phyloP scores from a whole-genome alignment of 2,888 invertebrate genomes.

The Nymphalis c-album region DNA sequence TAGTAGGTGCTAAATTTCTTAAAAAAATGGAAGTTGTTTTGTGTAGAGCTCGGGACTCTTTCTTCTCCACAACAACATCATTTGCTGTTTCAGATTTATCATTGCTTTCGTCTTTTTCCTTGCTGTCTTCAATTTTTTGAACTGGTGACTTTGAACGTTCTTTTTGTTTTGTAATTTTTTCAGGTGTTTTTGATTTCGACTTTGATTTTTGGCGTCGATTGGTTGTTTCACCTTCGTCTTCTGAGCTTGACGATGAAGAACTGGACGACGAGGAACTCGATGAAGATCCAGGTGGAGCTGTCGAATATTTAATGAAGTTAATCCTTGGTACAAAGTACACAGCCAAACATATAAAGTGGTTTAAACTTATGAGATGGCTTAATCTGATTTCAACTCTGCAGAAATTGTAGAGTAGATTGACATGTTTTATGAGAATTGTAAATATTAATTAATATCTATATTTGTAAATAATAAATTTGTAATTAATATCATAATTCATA shows the following conservation, averaged over 20 bases:
- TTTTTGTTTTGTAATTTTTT: conserved; percentile 63
- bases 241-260: conserved; percentile 77
- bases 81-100: conserved; percentile 78
- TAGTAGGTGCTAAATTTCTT: conserved; percentile 96
- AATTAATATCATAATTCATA: too few relatives aligned
- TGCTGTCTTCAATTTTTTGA: conserved; percentile 59
- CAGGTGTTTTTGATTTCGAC: conserved; percentile 60
- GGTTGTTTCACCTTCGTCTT: conserved; percentile 70
- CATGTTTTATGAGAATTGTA: too few relatives aligned
- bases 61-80: conserved; percentile 72
- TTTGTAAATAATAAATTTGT: too few relatives aligned
- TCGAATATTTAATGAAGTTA: conserved; percentile 11
- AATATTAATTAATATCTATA: too few relatives aligned
- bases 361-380: too few relatives aligned
- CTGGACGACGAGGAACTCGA: conserved; percentile 78
- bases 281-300: conserved; percentile 76
- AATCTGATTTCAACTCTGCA: too few relatives aligned
- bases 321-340: background rate
- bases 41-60: conserved; percentile 88
- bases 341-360: too few relatives aligned
- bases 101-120: conserved; percentile 59
- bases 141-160: conserved; percentile 64
- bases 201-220: conserved; percentile 64
- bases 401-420: too few relatives aligned
- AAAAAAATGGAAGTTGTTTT: conserved; percentile 98